phyloP scores from a whole-genome alignment of 2,113 vertebrate species.

The Ciconia boyciana region DNA sequence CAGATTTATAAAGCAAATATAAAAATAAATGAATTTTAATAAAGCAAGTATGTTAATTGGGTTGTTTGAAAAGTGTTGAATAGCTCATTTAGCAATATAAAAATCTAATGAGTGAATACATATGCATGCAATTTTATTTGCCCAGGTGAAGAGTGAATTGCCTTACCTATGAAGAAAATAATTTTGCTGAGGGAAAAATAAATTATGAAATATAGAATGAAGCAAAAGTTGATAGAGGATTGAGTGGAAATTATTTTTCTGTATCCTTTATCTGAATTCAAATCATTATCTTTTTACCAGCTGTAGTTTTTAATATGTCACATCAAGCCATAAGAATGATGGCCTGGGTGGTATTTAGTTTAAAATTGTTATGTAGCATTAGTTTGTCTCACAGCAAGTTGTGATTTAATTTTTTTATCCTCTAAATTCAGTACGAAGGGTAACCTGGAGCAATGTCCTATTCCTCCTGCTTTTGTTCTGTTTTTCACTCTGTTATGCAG shows the following conservation, averaged over 20 bases:
- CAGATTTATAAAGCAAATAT: not conserved
- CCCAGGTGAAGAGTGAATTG: not conserved
- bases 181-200: not conserved
- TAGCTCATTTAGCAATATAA: not conserved
- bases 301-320: not conserved
- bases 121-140: not conserved
- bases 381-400: not conserved
- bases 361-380: not conserved
- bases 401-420: not conserved
- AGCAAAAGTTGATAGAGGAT: not conserved
- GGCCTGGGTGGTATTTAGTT: not conserved
- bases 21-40: not conserved
- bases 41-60: not conserved
- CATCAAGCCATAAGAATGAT: not conserved
- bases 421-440: not conserved
- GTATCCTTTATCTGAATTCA: not conserved
- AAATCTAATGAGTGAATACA: not conserved
- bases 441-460: not conserved
- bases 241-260: not conserved
- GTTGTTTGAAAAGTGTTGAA: not conserved
- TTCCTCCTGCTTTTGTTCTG: not conserved
- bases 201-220: not conserved
- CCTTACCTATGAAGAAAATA: not conserved
- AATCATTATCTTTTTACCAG: not conserved
- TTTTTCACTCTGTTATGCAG: not conserved